Base-by-base conservation (phyloP, 2,888 invertebrate species). In the Lasius fuliginosus region DNA sequence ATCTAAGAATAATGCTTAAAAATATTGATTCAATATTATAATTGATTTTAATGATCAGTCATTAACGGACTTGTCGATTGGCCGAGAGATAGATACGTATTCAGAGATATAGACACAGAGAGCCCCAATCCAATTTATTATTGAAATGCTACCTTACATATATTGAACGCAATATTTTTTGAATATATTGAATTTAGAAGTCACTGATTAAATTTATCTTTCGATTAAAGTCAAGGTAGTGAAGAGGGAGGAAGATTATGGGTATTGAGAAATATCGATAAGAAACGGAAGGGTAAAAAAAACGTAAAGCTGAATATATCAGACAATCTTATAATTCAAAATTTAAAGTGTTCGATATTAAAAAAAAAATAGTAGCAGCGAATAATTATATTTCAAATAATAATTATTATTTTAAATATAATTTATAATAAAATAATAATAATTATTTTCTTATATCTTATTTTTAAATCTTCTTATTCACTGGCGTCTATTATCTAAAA, bases 181-280 rank as follows among this genome's bases (percentile, higher is more conserved):
- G 11, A 68, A 6, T 23, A 15, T 11, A 6, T 40, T 30, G 12
- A 36, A 65, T 49, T 65, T 64, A 12, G 23, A n/a, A 76, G 3
- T 49, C 18, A 27, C 33, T 15, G 53, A n/a, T 9, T 30, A 30
- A 60, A 42, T 46, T 18, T 53, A 65, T 36, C 27, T 40, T 53
- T 18, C 18, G n/a, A 30, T 64, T 49, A 64, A 76, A 53, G 76
- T 33, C 12, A 8, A 58, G 46, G 23, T 23, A n/a, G 15, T 15
- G 18, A 64, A 53, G 23, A 36, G 9, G 65, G 9, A 18, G 53
- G 1, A 56, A 67, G 18, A 65, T 56, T 76, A 67, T 40, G 40
- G 8, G 8, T 36, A 27, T 36, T 36, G 18, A 40, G 53, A 40
- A 76, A 56, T 67, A 76, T 76, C 65, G 64, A 75, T 76, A 56